Conservation (phyloP, 2,113 vertebrate genomes). For the Caranx ignobilis region DNA sequence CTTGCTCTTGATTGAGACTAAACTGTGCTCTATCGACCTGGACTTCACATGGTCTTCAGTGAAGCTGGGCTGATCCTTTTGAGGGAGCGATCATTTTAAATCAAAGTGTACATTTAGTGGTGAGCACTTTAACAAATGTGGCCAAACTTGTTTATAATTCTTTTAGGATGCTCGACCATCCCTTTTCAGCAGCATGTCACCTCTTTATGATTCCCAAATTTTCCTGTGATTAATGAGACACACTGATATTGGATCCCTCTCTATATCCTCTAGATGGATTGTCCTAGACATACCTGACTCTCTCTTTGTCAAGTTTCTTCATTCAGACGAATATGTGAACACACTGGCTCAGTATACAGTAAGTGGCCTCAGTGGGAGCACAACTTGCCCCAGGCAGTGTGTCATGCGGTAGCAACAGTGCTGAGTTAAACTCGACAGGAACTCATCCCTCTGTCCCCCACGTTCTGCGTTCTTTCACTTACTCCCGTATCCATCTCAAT, state of each 20-base stretch:
- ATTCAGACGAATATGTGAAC: slow-evolving; percentile 5
- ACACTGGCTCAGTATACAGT: neutral
- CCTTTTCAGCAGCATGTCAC: neutral
- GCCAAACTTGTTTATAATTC: neutral
- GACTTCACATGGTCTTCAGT: neutral
- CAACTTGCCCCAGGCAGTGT: neutral
- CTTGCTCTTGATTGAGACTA: neutral
- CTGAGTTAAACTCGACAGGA: slow-evolving; percentile 12
- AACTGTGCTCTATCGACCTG: neutral
- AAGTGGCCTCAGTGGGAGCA: slow-evolving; percentile 39
- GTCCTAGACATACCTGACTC: slow-evolving; percentile 22
- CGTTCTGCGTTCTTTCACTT: slow-evolving; percentile 1
- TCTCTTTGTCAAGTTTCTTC: neutral
- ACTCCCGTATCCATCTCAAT: neutral
- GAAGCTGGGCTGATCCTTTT: neutral
- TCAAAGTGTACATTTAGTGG: neutral
- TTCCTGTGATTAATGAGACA: neutral
- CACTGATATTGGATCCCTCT: neutral
- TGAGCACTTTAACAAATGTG: neutral
- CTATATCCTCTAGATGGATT: neutral
- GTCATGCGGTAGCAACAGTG: neutral
- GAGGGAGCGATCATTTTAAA: neutral
- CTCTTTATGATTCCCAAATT: neutral
- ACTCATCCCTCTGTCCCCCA: neutral
- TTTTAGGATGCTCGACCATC: neutral